Percentiles rank a stretch among this genome's conserved stretches.
Evolutionary conservation across 2,888 invertebrate genomes (phyloP).

Genomic region (Troides oblongomaculatus): DNA sequence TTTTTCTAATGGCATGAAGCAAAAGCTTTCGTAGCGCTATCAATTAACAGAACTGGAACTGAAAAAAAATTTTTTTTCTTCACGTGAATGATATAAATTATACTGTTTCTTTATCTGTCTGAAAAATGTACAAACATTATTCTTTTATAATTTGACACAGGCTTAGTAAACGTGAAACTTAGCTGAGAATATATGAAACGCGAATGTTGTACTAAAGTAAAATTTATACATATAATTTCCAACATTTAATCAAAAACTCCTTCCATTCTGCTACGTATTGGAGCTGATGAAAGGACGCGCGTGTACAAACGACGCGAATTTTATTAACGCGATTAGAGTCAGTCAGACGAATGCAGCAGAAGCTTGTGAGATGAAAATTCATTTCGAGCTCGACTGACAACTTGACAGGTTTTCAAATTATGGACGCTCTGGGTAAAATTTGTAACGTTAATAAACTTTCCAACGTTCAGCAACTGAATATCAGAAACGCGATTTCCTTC

Average conservation of each 20-base stretch:
- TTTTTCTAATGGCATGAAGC: no score
- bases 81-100: no score
- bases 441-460: slow-evolving; percentile 20
- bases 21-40: no score
- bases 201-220: neutral
- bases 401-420: slow-evolving; percentile 28
- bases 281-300: slow-evolving; percentile 13
- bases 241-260: slow-evolving; percentile 18
- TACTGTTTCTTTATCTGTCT: no score
- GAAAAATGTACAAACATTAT: no score
- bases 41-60: no score
- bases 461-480: slow-evolving; percentile 1
- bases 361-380: slow-evolving; percentile 18
- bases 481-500: neutral
- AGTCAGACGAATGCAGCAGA: slow-evolving; percentile 24
- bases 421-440: slow-evolving; percentile 14
- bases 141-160: neutral
- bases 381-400: slow-evolving; percentile 14
- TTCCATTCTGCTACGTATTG: slow-evolving; percentile 1
- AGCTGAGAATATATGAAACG: neutral
- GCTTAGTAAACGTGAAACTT: neutral
- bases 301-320: slow-evolving; percentile 15
- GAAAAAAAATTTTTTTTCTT: no score
- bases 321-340: slow-evolving; percentile 25
- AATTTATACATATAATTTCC: neutral